phyloP scores from a whole-genome alignment of 2,797 vertebrate genomes.

The Mormyrus proboscirostris region DNA sequence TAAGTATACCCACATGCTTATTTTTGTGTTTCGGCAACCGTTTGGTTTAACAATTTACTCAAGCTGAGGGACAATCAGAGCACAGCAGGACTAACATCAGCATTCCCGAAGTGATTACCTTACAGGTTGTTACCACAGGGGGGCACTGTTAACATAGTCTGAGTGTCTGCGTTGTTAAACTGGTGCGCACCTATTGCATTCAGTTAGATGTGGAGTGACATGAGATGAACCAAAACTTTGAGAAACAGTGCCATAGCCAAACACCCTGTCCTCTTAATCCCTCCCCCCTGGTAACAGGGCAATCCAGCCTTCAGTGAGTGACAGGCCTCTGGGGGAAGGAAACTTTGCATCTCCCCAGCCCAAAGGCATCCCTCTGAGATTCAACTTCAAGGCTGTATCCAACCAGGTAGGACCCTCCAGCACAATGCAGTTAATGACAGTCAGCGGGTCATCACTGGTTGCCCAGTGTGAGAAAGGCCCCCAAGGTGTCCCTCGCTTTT shows the following conservation, averaged over 20 bases:
- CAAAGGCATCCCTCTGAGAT: conserved; percentile 50
- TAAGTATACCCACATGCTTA: not conserved
- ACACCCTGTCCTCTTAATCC: not conserved
- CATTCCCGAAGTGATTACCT: not conserved
- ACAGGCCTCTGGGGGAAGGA: not conserved
- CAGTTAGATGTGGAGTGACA: not conserved
- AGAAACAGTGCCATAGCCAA: not conserved
- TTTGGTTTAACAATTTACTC: not conserved
- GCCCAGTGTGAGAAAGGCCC: not conserved
- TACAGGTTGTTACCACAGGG: not conserved
- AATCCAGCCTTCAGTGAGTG: not conserved
- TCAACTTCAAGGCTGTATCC: conserved; percentile 51
- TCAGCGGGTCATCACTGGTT: not conserved
- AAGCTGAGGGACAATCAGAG: not conserved
- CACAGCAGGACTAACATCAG: not conserved
- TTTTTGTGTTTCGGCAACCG: not conserved
- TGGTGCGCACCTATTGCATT: not conserved
- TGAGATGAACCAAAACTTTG: not conserved
- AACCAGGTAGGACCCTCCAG: conserved; percentile 50
- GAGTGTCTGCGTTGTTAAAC: not conserved
- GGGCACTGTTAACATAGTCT: not conserved
- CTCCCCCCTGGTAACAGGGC: not conserved
- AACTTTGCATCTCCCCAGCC: conserved; percentile 30
- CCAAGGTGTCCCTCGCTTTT: not conserved
- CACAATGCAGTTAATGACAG: not conserved